Percentiles rank a stretch among this genome's conserved stretches.
phyloP scores from a whole-genome alignment of 2,888 invertebrate genomes.

The Oscheius sp. region DNA sequence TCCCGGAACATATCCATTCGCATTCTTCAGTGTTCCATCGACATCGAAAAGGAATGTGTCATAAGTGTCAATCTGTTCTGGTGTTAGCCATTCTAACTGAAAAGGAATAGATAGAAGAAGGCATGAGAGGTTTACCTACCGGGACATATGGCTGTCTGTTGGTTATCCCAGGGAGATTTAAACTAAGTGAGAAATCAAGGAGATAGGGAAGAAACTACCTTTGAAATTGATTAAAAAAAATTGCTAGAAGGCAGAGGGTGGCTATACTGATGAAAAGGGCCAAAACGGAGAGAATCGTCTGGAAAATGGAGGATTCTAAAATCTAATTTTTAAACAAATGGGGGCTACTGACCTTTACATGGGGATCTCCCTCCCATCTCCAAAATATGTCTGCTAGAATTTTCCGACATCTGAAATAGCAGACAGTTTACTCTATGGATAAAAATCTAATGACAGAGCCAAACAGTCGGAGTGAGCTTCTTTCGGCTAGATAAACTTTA shows the following conservation, averaged over 20 bases:
- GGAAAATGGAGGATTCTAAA: neutral
- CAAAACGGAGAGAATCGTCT: neutral
- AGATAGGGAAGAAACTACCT: neutral
- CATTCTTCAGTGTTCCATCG: constrained; percentile 18
- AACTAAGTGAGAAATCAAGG: neutral
- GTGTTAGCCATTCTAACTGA: constrained; percentile 1
- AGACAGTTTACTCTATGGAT: neutral
- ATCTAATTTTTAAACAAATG: neutral
- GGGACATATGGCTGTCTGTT: neutral
- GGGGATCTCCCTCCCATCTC: neutral
- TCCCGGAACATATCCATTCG: constrained; percentile 8
- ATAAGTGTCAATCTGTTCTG: neutral
- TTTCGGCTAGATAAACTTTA: constrained; percentile 1
- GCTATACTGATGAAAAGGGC: constrained; percentile 20
- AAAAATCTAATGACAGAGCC: neutral
- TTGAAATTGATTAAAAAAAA: constrained; percentile 14
- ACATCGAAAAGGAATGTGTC: constrained; percentile 19
- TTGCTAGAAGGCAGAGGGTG: neutral
- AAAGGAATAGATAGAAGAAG: neutral
- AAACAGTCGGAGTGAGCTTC: neutral
- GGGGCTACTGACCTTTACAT: neutral
- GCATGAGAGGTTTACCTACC: neutral
- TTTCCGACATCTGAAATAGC: no score
- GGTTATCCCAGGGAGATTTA: neutral
- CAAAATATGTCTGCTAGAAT: constrained; percentile 11